These are phyloP conservation scores for Archilochus colubris DNA, from an alignment of 2,113 vertebrate genomes.

Conservation along the genomic window DNA sequence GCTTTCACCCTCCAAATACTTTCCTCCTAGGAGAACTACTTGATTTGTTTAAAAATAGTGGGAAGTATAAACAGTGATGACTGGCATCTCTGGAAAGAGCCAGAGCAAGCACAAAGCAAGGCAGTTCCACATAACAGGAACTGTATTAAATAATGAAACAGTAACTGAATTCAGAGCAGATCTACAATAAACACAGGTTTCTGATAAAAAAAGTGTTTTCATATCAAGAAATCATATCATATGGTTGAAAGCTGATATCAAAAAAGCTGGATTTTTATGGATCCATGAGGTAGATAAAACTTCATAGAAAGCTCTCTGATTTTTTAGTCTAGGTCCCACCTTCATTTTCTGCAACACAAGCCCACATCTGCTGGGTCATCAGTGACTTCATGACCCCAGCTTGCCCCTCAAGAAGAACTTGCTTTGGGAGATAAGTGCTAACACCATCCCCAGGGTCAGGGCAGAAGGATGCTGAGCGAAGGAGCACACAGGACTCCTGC, in stretches of 20 bases:
- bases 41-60: background rate
- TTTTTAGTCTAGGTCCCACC: background rate
- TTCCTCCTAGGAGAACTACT: background rate
- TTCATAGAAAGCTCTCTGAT: background rate
- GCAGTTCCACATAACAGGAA: background rate
- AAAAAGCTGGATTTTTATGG: background rate
- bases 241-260: background rate
- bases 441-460: fast-evolving
- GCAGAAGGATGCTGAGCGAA: background rate
- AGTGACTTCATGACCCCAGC: background rate
- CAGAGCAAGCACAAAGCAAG: background rate
- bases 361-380: background rate
- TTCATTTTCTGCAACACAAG: background rate
- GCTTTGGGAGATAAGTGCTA: background rate
- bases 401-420: background rate
- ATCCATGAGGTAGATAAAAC: background rate
- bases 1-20: background rate
- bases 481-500: background rate
- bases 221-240: background rate
- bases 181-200: background rate
- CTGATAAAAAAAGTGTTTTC: background rate
- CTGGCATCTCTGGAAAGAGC: background rate
- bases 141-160: background rate
- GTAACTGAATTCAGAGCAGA: background rate
- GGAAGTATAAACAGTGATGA: background rate